Evolutionary conservation across 2,888 invertebrate genomes (phyloP).

Genomic region (Diplolepis rosae): DNA sequence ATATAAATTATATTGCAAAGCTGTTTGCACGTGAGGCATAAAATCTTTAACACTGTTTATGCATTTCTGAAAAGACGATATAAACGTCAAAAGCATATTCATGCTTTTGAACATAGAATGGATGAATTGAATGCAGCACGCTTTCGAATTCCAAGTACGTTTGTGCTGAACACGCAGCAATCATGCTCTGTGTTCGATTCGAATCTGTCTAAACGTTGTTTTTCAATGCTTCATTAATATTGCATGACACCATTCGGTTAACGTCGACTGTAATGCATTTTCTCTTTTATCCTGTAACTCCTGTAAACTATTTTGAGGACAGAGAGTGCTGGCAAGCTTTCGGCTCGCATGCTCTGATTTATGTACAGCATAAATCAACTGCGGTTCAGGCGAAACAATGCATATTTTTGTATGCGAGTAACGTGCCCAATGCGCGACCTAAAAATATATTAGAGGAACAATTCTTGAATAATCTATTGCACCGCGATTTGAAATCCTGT

Average conservation of each 20-base stretch:
- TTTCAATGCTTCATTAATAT: constrained; percentile 31
- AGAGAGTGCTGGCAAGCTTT: constrained; percentile 60
- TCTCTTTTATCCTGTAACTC: constrained; percentile 51
- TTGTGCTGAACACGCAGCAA: constrained; percentile 10
- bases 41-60: too few species aligned
- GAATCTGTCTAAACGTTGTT: constrained; percentile 11
- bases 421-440: constrained; percentile 41
- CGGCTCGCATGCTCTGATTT: constrained; percentile 59
- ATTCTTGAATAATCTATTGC: constrained; percentile 23
- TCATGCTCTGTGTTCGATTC: constrained; percentile 20
- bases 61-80: too few species aligned
- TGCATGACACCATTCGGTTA: constrained; percentile 56
- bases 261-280: constrained; percentile 52
- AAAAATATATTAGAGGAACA: constrained; percentile 48
- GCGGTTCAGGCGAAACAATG: constrained; percentile 57
- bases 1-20: not conserved
- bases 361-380: constrained; percentile 63
- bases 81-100: too few species aligned
- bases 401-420: constrained; percentile 54
- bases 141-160: constrained; percentile 21
- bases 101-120: too few species aligned
- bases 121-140: not conserved
- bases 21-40: not conserved
- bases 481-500: not conserved
- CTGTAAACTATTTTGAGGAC: constrained; percentile 65